Percentiles rank a stretch among this genome's conserved stretches.
These are phyloP conservation scores for Chaetodon trifascialis DNA, from an alignment of 2,113 vertebrate genomes.

Conservation along the genomic window DNA sequence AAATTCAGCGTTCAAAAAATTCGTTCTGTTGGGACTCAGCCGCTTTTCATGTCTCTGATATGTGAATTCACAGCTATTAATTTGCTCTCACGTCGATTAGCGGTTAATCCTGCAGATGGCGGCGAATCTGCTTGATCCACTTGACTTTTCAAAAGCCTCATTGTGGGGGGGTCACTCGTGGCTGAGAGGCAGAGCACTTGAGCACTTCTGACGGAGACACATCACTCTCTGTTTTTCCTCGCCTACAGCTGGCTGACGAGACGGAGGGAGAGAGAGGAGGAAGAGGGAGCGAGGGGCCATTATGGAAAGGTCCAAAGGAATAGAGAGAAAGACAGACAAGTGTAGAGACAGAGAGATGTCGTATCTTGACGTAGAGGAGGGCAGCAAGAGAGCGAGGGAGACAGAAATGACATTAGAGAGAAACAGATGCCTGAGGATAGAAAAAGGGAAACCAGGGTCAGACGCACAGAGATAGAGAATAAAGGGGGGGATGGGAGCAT, in stretches of 20 bases:
- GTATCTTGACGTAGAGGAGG: constrained; percentile 16
- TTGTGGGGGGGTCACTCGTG: constrained; percentile 67
- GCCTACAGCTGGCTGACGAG: constrained; percentile 42
- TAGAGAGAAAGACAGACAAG: constrained; percentile 29
- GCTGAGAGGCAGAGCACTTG: constrained; percentile 69
- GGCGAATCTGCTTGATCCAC: constrained; percentile 66
- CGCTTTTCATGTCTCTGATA: background rate
- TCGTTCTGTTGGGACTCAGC: background rate
- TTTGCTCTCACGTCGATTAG: constrained; percentile 59
- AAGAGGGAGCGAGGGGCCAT: constrained; percentile 18
- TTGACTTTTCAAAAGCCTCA: constrained; percentile 76
- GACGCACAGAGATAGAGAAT: constrained; percentile 30
- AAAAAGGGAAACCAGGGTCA: constrained; percentile 44
- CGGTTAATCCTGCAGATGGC: constrained; percentile 59
- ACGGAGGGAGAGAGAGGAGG: background rate
- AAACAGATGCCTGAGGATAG: constrained; percentile 68
- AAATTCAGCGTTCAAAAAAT: background rate
- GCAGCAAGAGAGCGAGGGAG: constrained; percentile 34
- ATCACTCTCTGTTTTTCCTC: constrained; percentile 50
- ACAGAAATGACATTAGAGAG: constrained; percentile 65
- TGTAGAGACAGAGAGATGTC: constrained; percentile 32
- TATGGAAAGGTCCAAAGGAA: constrained; percentile 12
- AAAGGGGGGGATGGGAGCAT: constrained; percentile 21
- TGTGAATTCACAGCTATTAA: constrained; percentile 41
- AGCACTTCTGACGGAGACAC: constrained; percentile 62